Evolutionary conservation across 2,888 invertebrate genomes (phyloP).

Genomic region (Xestoiulus laeticollis): DNA sequence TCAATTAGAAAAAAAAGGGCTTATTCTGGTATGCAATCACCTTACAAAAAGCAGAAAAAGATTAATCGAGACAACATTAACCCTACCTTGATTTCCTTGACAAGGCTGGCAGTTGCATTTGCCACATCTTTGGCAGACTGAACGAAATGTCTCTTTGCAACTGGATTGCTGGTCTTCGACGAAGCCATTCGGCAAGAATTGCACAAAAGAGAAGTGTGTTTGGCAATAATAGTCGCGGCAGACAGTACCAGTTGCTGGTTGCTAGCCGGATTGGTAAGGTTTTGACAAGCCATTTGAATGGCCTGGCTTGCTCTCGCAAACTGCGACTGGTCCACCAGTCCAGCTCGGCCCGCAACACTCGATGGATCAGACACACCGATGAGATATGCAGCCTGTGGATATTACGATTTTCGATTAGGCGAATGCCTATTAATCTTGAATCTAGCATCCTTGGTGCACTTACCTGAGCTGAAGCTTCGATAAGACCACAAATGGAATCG

Average conservation of each 20-base stretch:
- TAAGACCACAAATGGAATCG: conserved; percentile 86
- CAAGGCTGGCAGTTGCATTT: conserved; percentile 91
- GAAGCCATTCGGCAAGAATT: conserved; percentile 95
- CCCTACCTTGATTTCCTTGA: conserved; percentile 81
- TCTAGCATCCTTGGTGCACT: not conserved
- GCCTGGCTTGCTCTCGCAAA: conserved; percentile 88
- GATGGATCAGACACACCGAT: conserved; percentile 92
- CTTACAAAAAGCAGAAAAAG: not conserved
- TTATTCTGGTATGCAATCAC: too few species aligned
- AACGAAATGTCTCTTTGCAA: conserved; percentile 95
- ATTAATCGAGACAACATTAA: not conserved
- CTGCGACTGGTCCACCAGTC: conserved; percentile 87
- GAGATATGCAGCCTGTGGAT: conserved; percentile 80
- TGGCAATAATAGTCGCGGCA: conserved; percentile 93
- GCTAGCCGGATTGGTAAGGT: conserved; percentile 75
- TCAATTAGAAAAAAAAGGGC: not conserved
- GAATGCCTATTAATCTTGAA: not conserved
- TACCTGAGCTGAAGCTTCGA: conserved; percentile 89
- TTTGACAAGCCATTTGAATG: conserved; percentile 87
- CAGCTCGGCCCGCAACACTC: conserved; percentile 86
- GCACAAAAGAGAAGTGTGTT: conserved; percentile 94
- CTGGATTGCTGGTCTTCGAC: conserved; percentile 86
- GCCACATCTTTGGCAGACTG: conserved; percentile 98
- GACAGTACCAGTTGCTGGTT: conserved; percentile 81
- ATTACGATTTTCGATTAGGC: not conserved